These are phyloP conservation scores for Scolopax bukidnonensis DNA, from an alignment of 2,797 vertebrate genomes.

Conservation along the genomic window DNA sequence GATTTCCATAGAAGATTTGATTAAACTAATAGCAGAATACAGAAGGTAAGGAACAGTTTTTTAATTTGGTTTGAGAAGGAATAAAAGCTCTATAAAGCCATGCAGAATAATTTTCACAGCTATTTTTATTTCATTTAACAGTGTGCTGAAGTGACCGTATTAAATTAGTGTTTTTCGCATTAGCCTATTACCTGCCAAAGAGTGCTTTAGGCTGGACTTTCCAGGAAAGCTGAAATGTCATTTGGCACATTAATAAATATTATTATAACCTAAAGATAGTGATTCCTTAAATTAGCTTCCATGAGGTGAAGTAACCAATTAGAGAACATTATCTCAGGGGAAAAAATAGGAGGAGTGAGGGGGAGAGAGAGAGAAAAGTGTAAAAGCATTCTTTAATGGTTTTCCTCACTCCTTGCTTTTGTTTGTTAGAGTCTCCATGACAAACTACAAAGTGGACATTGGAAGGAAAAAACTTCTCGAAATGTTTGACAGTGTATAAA, in stretches of 20 bases:
- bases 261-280: not conserved
- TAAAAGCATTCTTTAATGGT: not conserved
- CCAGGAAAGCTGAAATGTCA: not conserved
- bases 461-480: not conserved
- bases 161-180: conserved; percentile 27
- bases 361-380: not conserved
- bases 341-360: not conserved
- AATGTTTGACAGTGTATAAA: not conserved
- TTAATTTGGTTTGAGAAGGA: not conserved
- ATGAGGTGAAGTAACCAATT: not conserved
- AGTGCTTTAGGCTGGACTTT: not conserved
- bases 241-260: not conserved
- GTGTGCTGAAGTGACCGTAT: not conserved
- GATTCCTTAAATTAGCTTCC: not conserved
- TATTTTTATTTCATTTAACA: not conserved
- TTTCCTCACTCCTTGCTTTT: not conserved
- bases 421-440: not conserved
- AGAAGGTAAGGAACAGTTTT: conserved; percentile 82
- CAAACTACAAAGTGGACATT: not conserved
- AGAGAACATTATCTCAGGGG: not conserved
- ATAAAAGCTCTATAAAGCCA: not conserved
- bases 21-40: conserved; percentile 93
- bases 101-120: not conserved
- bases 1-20: conserved; percentile 93
- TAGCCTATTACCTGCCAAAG: not conserved